Conservation (phyloP, 2,113 vertebrate genomes). For the Pao palembangensis region DNA sequence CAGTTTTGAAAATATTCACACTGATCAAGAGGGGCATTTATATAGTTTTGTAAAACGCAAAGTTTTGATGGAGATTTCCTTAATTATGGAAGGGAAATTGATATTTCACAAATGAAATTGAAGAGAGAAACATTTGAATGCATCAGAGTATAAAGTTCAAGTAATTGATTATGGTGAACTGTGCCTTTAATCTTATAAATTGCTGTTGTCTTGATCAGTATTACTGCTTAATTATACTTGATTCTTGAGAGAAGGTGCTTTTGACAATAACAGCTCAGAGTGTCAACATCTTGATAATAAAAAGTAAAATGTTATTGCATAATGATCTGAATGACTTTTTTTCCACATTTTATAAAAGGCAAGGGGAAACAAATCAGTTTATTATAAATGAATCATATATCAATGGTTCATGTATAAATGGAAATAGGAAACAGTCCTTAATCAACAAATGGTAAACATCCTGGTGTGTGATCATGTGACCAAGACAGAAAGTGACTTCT, state of each 20-base stretch:
- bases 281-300: constrained; percentile 54
- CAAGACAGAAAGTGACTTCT: too few species aligned
- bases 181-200: constrained; percentile 30
- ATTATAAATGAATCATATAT: neutral
- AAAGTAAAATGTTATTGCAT: constrained; percentile 46
- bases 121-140: too few species aligned
- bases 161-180: neutral
- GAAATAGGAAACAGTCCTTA: constrained; percentile 24
- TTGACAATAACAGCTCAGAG: constrained; percentile 56
- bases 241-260: constrained; percentile 19
- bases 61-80: too few species aligned
- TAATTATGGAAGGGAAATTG: too few species aligned
- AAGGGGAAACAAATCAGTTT: too few species aligned
- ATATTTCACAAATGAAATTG: too few species aligned
- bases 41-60: too few species aligned
- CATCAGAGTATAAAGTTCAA: neutral
- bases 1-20: too few species aligned
- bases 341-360: neutral
- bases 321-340: neutral
- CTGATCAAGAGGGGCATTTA: too few species aligned
- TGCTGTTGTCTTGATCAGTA: constrained; percentile 13
- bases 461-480: too few species aligned
- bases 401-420: neutral
- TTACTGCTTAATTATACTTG: constrained; percentile 19
- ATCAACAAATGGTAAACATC: constrained; percentile 11